Evolutionary conservation across 2,797 vertebrate genomes (phyloP).

Genomic region (Melanotaenia pygmaea): DNA sequence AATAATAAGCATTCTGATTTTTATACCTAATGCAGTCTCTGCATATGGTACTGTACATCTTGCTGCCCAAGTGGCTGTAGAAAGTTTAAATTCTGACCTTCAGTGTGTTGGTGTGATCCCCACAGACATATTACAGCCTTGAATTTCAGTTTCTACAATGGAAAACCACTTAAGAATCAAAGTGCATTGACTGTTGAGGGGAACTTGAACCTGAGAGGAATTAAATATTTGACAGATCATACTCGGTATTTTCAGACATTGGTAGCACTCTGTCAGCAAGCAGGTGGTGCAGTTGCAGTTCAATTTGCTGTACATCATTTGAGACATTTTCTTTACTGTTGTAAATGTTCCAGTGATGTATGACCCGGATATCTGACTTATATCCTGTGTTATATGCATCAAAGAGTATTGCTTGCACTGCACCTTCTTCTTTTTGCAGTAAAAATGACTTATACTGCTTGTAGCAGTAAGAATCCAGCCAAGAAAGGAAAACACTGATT

Average conservation of each 20-base stretch:
- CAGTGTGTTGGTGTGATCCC: slow-evolving; percentile 29
- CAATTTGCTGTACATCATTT: slow-evolving; percentile 1
- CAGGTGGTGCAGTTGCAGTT: background rate
- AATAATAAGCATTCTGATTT: background rate
- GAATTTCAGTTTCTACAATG: slow-evolving; percentile 39
- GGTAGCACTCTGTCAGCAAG: background rate
- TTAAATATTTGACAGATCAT: slow-evolving; percentile 21
- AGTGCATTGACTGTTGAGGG: slow-evolving; percentile 19
- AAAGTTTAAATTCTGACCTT: slow-evolving; percentile 48
- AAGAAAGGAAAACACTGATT: slow-evolving; percentile 32
- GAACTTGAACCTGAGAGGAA: slow-evolving; percentile 39
- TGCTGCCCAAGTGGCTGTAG: slow-evolving; percentile 2
- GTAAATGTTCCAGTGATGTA: slow-evolving; percentile 32
- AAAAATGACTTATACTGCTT: slow-evolving; percentile 53
- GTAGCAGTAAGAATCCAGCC: slow-evolving; percentile 35
- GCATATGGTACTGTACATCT: background rate
- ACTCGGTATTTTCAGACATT: slow-evolving; percentile 22
- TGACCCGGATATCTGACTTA: slow-evolving; percentile 42
- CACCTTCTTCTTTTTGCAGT: slow-evolving; percentile 53
- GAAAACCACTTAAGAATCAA: slow-evolving; percentile 51
- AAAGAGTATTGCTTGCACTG: slow-evolving; percentile 41
- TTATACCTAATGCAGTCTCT: background rate
- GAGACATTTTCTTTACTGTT: slow-evolving; percentile 2
- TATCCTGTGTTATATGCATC: slow-evolving; percentile 14
- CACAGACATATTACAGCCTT: slow-evolving; percentile 38